Evolutionary conservation across 2,113 vertebrate species (phyloP), one percentile per base, ranked within the genome.

Genomic region (Chrysemys picta): DNA sequence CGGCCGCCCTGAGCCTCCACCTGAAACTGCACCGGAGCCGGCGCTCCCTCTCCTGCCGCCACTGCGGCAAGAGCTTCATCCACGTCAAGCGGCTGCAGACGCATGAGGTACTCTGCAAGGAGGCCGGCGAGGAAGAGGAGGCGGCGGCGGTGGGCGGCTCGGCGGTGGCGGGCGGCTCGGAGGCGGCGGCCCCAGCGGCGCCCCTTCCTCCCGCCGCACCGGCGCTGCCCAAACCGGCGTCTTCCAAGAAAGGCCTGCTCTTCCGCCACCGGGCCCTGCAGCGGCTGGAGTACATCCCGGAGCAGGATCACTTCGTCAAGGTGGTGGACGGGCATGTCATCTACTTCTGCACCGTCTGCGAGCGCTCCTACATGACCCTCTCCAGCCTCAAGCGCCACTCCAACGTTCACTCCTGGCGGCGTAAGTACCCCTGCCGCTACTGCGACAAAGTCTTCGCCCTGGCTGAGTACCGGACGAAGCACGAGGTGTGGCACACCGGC

Each of bases 401-500:
- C 91, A 99, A 99, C 10, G 99, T 99, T 1, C 99, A 99, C 97
- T 99, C 99, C 0, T 99, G 99, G 99, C 99, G 99, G 13, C 98
- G 99, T 80, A 99, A 99, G 95, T 99, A 99, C 93, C 99, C 99
- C 0, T 99, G 99, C 97, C 99, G 99, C 35, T 99, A 98, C 94
- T 99, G 99, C 11, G 99, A 99, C 97, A 99, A 99, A 79, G 99
- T 99, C 82, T 99, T 99, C 11, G 99, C 99, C 31, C 94, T 99
- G 97, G 99, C 99, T 0, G 99, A 99, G 91, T 99, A 99, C 93
- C 99, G 99, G 93, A 99, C 99, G 85, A 99, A 99, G 90, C 99
- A 99, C 3, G 99, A 99, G 97, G 99, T 99, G 52, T 99, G 99
- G 99, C 99, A 99, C 98, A 99, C 99, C 0, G 99, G 99, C 9